These are phyloP conservation scores for Scaptomyza pallida DNA, from an alignment of 1,140 invertebrate genomes.

Conservation along the genomic window DNA sequence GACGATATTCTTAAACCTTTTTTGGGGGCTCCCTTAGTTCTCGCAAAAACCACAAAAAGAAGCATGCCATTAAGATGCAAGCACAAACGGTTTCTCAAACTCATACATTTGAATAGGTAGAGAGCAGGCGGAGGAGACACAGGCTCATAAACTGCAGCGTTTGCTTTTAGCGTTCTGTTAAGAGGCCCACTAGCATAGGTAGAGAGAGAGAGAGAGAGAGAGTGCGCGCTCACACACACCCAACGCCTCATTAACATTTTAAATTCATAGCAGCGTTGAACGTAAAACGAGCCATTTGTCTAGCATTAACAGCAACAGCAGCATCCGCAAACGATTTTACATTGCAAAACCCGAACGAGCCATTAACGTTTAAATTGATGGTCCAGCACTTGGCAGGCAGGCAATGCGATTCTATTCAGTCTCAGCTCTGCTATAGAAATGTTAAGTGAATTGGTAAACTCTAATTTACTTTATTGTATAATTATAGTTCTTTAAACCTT, in stretches of 20 bases:
- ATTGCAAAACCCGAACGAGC: conserved; percentile 51
- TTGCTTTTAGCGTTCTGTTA: conserved; percentile 69
- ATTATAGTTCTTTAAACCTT: not conserved
- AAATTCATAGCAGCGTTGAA: conserved; percentile 65
- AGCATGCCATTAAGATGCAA: conserved; percentile 35
- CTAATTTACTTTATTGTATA: no score
- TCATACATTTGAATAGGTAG: conserved; percentile 14
- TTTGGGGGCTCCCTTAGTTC: conserved; percentile 25
- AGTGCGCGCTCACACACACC: conserved; percentile 40
- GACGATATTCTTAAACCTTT: conserved; percentile 37
- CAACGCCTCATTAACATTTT: conserved; percentile 73
- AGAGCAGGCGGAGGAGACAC: conserved; percentile 5
- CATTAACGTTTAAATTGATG: conserved; percentile 74
- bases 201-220: no score
- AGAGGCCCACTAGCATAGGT: conserved; percentile 34
- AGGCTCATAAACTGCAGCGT: conserved; percentile 61
- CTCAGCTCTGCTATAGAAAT: conserved; percentile 29
- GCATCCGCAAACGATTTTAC: conserved; percentile 39
- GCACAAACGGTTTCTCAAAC: conserved; percentile 12
- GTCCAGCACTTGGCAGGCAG: conserved; percentile 42
- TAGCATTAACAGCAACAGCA: conserved; percentile 61
- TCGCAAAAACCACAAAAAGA: conserved; percentile 34
- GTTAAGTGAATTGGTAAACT: conserved; percentile 15
- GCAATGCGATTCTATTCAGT: conserved; percentile 28
- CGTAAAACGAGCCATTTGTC: conserved; percentile 64